phyloP scores from a whole-genome alignment of 2,797 vertebrate genomes.

The Rhinoraja longicauda region DNA sequence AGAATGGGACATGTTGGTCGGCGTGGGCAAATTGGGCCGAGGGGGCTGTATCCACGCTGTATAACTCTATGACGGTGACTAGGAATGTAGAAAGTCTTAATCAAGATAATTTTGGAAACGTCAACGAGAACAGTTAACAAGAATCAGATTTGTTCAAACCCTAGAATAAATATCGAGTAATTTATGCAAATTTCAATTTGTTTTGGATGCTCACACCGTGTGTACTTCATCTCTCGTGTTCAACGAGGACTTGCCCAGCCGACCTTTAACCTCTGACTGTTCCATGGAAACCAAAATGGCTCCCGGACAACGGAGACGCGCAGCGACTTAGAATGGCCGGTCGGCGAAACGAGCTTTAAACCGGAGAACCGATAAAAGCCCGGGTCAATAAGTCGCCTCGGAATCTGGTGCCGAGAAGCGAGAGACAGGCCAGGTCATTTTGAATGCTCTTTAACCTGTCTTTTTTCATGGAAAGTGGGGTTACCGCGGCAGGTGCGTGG shows the following conservation, averaged over 20 bases:
- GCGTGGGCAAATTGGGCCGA: too few species aligned
- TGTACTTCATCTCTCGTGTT: not conserved
- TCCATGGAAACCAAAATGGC: conserved; percentile 49
- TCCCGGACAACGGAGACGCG: conserved; percentile 56
- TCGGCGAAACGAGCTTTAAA: conserved; percentile 7
- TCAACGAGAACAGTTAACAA: not conserved
- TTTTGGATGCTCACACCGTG: not conserved
- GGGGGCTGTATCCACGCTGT: too few species aligned
- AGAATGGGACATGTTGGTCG: too few species aligned
- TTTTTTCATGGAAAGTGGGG: not conserved
- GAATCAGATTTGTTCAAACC: not conserved
- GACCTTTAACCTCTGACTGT: not conserved
- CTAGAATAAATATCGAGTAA: not conserved
- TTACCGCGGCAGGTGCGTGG: not conserved
- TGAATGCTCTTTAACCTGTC: not conserved
- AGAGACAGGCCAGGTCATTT: not conserved
- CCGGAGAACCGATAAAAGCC: not conserved
- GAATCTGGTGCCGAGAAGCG: not conserved
- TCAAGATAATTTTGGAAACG: not conserved
- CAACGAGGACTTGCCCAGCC: not conserved
- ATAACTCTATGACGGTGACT: too few species aligned
- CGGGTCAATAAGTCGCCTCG: not conserved
- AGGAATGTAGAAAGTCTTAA: too few species aligned
- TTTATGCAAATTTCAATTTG: not conserved
- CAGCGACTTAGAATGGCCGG: conserved; percentile 44